Base-by-base conservation (phyloP, 2,888 invertebrate genomes). In the Napeogenes sylphis region DNA sequence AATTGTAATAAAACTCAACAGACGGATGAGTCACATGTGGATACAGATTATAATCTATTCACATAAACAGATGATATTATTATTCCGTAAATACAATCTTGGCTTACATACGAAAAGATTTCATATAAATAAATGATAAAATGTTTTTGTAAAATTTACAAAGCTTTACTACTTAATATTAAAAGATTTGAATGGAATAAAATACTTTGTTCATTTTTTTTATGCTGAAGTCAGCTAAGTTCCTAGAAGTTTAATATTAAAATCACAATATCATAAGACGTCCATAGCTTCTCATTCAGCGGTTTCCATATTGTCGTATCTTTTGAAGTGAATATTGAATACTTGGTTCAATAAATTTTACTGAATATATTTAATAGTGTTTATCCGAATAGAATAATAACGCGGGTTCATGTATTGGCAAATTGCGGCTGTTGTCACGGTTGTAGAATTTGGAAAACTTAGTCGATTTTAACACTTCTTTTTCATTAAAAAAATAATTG, bases 1-100 rank as follows among this genome's bases (percentile, higher is more conserved):
- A 86, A 88, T 87, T 87, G 86, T 87, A 87, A 87, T 87, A 86
- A 87, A 87, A 82, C 83, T 85, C 78, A 80, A 72, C 75, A 80
- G 85, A 83, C 79, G 62, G 75, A 79, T 77, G 83, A 84, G 84
- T 85, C 86, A 82, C 83, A 75, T 79, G 84, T 81, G 84, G 82
- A 85, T 85, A 84, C 82, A 79, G 81, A 84, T 83, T 82, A 84
- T 83, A 83, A 86, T 86, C 84, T 86, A 86, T 87, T 87, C 86
- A 85, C 85, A 79, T 82, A 82, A 82, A 85, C 82, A 82, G 83
- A 84, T 83, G 81, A 79, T 77, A 79, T 83, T 82, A 85, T 86
- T 87, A 85, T 82, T 81, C 78, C 76, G 79, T 79, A 80, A 85
- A 75, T 76, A 77, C 74, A 76, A 67, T 69, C 62, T 68, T 61